phyloP scores from a whole-genome alignment of 2,888 invertebrate species.

The Drosophila peninsularis region DNA sequence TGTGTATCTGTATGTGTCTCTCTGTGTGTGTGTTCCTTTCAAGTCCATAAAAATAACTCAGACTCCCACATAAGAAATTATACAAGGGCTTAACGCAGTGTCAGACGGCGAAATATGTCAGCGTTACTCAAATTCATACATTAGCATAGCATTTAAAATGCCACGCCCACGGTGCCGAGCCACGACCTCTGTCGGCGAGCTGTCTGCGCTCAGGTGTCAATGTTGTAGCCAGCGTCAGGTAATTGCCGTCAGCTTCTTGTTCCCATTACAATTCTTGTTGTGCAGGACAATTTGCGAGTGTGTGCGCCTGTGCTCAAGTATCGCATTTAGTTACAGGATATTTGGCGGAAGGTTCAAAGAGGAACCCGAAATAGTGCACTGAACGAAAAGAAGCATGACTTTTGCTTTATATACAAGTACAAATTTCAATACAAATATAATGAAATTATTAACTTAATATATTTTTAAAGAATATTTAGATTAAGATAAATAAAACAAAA shows the following conservation, averaged over 20 bases:
- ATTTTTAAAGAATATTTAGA: too few relatives aligned
- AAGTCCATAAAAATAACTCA: conserved; percentile 30
- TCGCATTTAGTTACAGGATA: conserved; percentile 43
- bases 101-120: conserved; percentile 48
- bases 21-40: conserved; percentile 1
- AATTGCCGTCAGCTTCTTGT: conserved; percentile 59
- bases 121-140: conserved; percentile 58
- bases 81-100: conserved; percentile 25
- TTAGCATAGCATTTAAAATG: conserved; percentile 57
- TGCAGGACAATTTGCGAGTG: conserved; percentile 67
- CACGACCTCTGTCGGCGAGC: not conserved
- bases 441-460: too few relatives aligned
- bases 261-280: conserved; percentile 46
- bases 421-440: not conserved
- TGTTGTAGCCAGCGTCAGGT: conserved; percentile 50
- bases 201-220: conserved; percentile 58
- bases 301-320: conserved; percentile 55
- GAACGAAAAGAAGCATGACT: not conserved
- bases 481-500: not conserved
- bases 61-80: conserved; percentile 1
- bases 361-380: conserved; percentile 19
- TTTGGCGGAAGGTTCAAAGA: conserved; percentile 20
- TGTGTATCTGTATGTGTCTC: not conserved
- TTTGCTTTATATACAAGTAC: too few relatives aligned
- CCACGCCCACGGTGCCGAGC: not conserved